These are phyloP conservation scores for Heliconius melpomene DNA, from an alignment of 1,140 invertebrate species.

Conservation along the genomic window DNA sequence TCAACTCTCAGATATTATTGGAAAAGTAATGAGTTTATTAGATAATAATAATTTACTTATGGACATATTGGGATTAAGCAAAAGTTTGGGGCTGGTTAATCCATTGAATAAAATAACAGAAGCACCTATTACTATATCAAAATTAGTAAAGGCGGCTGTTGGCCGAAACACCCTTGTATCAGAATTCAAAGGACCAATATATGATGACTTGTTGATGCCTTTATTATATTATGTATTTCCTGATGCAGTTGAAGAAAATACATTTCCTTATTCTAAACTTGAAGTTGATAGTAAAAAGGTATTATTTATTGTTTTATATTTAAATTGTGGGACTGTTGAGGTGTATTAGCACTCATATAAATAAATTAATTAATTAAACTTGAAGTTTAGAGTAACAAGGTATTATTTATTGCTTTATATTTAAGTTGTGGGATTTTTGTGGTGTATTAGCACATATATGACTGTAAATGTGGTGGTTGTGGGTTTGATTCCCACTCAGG, in stretches of 20 bases:
- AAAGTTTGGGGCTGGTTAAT: constrained; percentile 70
- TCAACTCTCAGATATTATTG: constrained; percentile 85
- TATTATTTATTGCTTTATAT: constrained; percentile 36
- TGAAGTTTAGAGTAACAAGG: constrained; percentile 70
- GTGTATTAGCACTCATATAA: too few species aligned
- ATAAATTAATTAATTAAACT: too few species aligned
- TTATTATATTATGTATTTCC: constrained; percentile 94
- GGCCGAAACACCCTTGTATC: constrained; percentile 57
- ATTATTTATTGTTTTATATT: constrained; percentile 23
- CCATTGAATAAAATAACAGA: constrained; percentile 75
- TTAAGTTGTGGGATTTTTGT: background rate
- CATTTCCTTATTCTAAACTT: constrained; percentile 62
- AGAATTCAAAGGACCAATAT: constrained; percentile 86
- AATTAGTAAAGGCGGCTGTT: constrained; percentile 74
- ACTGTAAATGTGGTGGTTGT: too few species aligned
- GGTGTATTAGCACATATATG: too few species aligned
- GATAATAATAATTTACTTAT: constrained; percentile 67
- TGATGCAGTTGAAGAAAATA: constrained; percentile 88
- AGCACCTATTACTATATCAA: constrained; percentile 77
- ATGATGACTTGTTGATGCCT: constrained; percentile 87
- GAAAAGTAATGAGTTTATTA: constrained; percentile 67
- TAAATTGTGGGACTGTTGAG: background rate
- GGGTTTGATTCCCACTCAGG: too few species aligned
- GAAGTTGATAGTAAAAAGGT: constrained; percentile 73
- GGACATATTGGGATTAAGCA: constrained; percentile 70